Base-by-base conservation (phyloP, 2,888 invertebrate species). In the Abrostola tripartita region DNA sequence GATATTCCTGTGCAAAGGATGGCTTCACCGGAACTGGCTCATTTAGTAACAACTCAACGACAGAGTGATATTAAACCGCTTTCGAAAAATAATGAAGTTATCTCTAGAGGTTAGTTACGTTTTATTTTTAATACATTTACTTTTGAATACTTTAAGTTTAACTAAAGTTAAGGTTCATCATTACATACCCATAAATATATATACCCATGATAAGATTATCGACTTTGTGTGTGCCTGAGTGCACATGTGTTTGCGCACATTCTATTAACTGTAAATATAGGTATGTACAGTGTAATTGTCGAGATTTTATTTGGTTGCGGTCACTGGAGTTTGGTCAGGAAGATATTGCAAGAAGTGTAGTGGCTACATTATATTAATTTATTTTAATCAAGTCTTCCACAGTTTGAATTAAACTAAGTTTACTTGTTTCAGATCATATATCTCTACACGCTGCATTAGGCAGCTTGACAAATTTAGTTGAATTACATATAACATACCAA, bases 401-500 rank as follows among this genome's bases (percentile, higher is more conserved):
- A 24, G 24, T 24, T 24, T 24, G 24, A 24, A 24, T 24, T 24
- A 2, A 24, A 24, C 4, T 24, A 35, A n/a, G 14, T 11, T 55
- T 0, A 35, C 36, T 52, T 65, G 47, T 90, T 91, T 68, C 81
- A 95, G 95, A 95, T 85, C 95, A 95, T 61, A 93, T 95, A 72
- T 94, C 95, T 6, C 81, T 95, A 62, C 93, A 95, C 71, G 95
- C 94, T 49, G 93, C 93, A 14, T 83, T 95, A 61, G 94, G 95
- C 4, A 95, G 94, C 72, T 85, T 95, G 69, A 78, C 71, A 36
- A 88, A 93, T 76, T 88, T 95, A 72, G 85, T 86, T 0, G 95
- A 95, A 82, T 78, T 95, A 47, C 91, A 94, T 76, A 76, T 95
- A 12, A 93, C 93, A 4, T 95, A 89, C 75, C 94, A 94, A 79